Conservation (phyloP, 2,888 invertebrate genomes). For the Uropetala carovei region DNA sequence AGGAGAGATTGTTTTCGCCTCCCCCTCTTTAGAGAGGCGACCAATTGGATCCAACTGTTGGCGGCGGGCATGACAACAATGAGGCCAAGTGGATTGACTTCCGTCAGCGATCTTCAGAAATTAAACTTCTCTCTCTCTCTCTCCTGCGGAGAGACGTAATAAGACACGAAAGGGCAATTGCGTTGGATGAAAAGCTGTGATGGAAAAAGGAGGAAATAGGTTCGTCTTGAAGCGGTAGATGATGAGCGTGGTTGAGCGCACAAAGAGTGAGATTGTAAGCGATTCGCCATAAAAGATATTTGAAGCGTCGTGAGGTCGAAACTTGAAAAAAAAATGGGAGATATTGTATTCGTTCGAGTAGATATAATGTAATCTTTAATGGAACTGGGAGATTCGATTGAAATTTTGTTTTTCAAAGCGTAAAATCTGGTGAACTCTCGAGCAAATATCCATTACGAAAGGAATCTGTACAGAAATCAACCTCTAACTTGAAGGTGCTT, state of each 20-base stretch:
- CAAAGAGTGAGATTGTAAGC: not conserved
- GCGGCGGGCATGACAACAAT: not conserved
- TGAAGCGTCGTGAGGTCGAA: too few relatives aligned
- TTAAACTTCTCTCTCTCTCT: not conserved
- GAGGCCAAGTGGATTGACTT: conserved; percentile 13
- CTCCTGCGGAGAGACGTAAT: not conserved
- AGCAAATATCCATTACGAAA: too few relatives aligned
- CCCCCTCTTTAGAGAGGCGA: not conserved
- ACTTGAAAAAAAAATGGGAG: too few relatives aligned
- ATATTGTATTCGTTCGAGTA: too few relatives aligned
- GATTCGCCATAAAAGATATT: too few relatives aligned
- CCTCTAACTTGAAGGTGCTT: too few relatives aligned
- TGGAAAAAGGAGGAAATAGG: not conserved
- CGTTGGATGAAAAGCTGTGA: not conserved
- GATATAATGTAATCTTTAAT: too few relatives aligned
- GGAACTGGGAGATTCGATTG: too few relatives aligned
- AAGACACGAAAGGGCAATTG: not conserved
- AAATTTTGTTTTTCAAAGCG: too few relatives aligned
- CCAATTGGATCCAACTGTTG: conserved; percentile 12
- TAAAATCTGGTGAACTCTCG: too few relatives aligned
- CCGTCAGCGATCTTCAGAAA: not conserved
- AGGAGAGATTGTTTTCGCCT: conserved; percentile 21
- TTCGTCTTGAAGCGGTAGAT: not conserved
- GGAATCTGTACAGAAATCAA: too few relatives aligned
- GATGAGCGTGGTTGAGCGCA: not conserved